Conservation (phyloP, 2,797 vertebrate genomes). For the Adrianichthys oophorus region DNA sequence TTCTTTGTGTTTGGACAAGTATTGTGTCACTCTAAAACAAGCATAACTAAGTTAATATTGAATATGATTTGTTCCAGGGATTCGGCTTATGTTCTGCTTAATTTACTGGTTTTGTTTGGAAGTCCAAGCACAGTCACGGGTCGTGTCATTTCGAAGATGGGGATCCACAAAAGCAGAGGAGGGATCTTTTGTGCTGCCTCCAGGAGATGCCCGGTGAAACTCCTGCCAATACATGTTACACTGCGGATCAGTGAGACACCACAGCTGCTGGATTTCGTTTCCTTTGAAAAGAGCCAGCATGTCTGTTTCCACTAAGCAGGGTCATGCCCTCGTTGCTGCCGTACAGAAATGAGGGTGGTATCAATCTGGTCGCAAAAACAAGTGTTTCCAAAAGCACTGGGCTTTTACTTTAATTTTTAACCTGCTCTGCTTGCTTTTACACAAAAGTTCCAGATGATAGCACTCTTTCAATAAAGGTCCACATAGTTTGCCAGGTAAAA, state of each 20-base stretch:
- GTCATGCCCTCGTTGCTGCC: not conserved
- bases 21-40: slow-evolving; percentile 61
- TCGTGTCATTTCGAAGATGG: slow-evolving; percentile 55
- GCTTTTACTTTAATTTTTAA: slow-evolving; percentile 3
- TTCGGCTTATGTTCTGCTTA: slow-evolving; percentile 55
- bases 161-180: slow-evolving; percentile 28
- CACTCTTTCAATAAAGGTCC: slow-evolving; percentile 2
- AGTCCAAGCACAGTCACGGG: slow-evolving; percentile 54
- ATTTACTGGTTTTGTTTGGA: slow-evolving; percentile 68
- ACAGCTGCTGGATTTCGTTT: slow-evolving; percentile 2
- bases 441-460: not conserved
- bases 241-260: slow-evolving; percentile 57
- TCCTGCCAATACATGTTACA: slow-evolving; percentile 60
- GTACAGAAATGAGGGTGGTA: not conserved
- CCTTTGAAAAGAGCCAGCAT: not conserved
- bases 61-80: slow-evolving; percentile 60
- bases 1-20: slow-evolving; percentile 79
- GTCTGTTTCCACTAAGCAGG: slow-evolving; percentile 13
- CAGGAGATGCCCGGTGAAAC: slow-evolving; percentile 47
- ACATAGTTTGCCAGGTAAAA: not conserved
- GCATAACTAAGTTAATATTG: slow-evolving; percentile 60
- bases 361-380: not conserved
- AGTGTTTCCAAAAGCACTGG: not conserved
- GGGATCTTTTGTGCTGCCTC: slow-evolving; percentile 58
- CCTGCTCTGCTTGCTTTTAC: not conserved